A percentile compares a stretch with the other conserved stretches of the same genome.
phyloP scores from a whole-genome alignment of 2,113 vertebrate genomes.

The Pygathrix nemaeus region DNA sequence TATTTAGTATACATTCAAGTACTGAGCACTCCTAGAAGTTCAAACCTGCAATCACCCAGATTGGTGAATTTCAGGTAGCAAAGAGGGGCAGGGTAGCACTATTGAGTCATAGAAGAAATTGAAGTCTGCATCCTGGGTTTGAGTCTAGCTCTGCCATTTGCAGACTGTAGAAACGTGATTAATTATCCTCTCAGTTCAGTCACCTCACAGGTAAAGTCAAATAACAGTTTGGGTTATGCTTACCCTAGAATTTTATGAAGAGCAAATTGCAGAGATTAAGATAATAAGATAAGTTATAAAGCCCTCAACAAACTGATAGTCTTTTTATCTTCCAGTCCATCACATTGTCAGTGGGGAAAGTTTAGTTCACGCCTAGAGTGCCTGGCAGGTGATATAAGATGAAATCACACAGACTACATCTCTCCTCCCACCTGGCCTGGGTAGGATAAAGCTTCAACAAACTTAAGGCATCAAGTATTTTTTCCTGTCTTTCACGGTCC shows the following conservation, averaged over 20 bases:
- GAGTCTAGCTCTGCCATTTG: background rate
- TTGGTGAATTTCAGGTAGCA: background rate
- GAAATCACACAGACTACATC: background rate
- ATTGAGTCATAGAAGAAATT: background rate
- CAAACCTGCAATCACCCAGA: background rate
- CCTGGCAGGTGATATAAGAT: background rate
- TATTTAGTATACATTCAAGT: background rate
- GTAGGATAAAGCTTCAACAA: background rate
- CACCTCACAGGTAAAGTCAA: background rate
- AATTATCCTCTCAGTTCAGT: background rate
- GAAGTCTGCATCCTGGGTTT: background rate
- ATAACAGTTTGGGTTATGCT: background rate
- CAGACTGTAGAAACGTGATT: background rate
- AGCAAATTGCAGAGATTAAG: background rate
- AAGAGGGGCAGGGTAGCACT: background rate
- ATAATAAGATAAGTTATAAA: background rate
- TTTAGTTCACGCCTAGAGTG: background rate
- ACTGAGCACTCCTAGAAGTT: background rate
- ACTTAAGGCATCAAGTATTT: background rate
- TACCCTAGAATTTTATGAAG: background rate
- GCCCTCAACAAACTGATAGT: background rate
- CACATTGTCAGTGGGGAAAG: background rate
- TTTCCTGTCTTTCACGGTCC: background rate
- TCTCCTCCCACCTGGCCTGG: background rate
- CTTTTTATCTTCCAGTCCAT: background rate